Evolutionary conservation across 2,888 invertebrate species (phyloP).

Genomic region (Cacoxenus indagator): DNA sequence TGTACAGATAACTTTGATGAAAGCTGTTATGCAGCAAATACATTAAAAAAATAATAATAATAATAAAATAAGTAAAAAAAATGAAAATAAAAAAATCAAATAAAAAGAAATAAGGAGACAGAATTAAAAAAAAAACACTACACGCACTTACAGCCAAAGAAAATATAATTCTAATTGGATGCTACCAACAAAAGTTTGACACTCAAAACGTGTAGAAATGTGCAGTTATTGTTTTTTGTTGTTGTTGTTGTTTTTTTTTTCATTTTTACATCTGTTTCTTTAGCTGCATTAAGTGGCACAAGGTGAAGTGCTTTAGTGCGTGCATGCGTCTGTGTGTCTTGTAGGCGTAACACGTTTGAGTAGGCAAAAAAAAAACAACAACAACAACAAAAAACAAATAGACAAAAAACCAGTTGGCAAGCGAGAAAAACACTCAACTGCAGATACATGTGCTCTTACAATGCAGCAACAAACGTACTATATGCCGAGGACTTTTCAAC

Average conservation of each 20-base stretch:
- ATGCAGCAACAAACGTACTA: not conserved
- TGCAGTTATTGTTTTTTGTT: conserved; percentile 15
- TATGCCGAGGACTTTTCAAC: not conserved
- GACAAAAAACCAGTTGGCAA: no score
- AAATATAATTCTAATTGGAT: conserved; percentile 10
- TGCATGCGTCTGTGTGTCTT: conserved; percentile 18
- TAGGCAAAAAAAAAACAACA: conserved; percentile 7
- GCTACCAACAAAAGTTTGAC: not conserved
- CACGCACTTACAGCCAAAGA: not conserved
- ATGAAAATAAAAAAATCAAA: no score
- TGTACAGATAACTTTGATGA: no score
- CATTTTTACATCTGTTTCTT: no score
- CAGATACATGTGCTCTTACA: conserved; percentile 7
- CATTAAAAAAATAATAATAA: no score
- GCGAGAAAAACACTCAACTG: conserved; percentile 16
- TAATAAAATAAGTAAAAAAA: no score
- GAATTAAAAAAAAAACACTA: not conserved
- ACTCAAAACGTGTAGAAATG: not conserved
- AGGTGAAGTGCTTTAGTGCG: conserved; percentile 42
- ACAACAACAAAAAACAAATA: conserved; percentile 4
- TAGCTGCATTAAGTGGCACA: conserved; percentile 56
- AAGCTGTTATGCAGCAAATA: no score
- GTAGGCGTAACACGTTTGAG: conserved; percentile 14
- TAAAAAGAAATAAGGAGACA: not conserved
- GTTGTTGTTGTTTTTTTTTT: conserved; percentile 28